phyloP scores from a whole-genome alignment of 2,888 invertebrate genomes.

The Choristoneura rosaceana region DNA sequence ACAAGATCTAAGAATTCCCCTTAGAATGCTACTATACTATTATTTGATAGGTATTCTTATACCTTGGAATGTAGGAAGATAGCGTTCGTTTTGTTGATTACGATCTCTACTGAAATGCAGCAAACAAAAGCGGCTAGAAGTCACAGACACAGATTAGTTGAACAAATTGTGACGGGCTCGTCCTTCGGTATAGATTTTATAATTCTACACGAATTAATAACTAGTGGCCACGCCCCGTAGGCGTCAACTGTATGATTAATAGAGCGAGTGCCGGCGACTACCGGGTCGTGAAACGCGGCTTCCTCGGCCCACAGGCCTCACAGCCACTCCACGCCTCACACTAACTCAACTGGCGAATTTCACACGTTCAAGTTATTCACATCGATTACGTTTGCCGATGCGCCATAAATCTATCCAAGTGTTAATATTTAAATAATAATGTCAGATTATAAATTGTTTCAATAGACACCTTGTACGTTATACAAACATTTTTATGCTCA shows the following conservation, averaged over 20 bases:
- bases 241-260: slow-evolving; percentile 82
- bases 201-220: slow-evolving; percentile 81
- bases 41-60: slow-evolving; percentile 1
- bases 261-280: slow-evolving; percentile 72
- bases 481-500: slow-evolving; percentile 55
- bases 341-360: slow-evolving; percentile 58
- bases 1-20: slow-evolving; percentile 25
- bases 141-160: slow-evolving; percentile 9
- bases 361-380: slow-evolving; percentile 68
- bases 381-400: slow-evolving; percentile 64
- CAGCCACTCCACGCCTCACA: slow-evolving; percentile 63
- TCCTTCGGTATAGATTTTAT: slow-evolving; percentile 72
- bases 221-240: slow-evolving; percentile 77
- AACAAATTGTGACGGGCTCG: slow-evolving; percentile 45
- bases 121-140: slow-evolving; percentile 6
- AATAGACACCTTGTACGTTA: slow-evolving; percentile 49
- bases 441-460: slow-evolving; percentile 66
- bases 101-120: slow-evolving; percentile 3
- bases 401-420: slow-evolving; percentile 62
- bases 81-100: neutral
- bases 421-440: slow-evolving; percentile 72
- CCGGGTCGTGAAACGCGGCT: slow-evolving; percentile 64
- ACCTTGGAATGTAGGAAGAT: neutral
- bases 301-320: slow-evolving; percentile 57
- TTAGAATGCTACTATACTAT: slow-evolving; percentile 14